These are phyloP conservation scores for Andrena praecox DNA, from an alignment of 2,888 invertebrate species.

Conservation along the genomic window DNA sequence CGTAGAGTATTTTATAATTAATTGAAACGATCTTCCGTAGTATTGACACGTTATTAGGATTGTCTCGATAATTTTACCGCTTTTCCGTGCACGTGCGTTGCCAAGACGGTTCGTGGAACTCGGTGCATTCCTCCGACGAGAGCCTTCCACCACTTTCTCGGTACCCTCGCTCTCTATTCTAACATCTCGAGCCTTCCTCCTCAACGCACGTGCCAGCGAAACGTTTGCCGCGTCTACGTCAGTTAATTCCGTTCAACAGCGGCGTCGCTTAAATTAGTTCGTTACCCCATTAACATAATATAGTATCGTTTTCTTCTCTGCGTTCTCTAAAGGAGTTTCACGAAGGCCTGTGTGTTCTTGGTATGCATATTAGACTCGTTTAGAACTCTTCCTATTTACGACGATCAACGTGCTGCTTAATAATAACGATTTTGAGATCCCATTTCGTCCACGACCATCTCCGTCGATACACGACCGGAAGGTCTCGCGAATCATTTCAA, in stretches of 20 bases:
- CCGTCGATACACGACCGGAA: conserved; percentile 1
- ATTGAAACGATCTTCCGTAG: conserved; percentile 61
- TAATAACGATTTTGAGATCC: conserved; percentile 31
- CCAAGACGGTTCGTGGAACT: conserved; percentile 5
- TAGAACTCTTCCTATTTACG: conserved; percentile 46
- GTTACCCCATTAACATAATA: conserved; percentile 30
- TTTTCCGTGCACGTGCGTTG: conserved; percentile 39
- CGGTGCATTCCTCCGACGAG: not conserved
- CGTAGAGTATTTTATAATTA: conserved; percentile 56
- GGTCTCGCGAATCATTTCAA: conserved; percentile 34
- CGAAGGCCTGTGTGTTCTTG: conserved; percentile 36
- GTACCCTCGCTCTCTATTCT: not conserved
- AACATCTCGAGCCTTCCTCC: not conserved
- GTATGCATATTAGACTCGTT: conserved; percentile 39
- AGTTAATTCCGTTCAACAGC: conserved; percentile 13
- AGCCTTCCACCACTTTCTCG: not conserved
- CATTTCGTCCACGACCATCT: not conserved
- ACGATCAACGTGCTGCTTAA: conserved; percentile 52
- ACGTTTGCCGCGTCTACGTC: conserved; percentile 9
- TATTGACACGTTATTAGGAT: conserved; percentile 73
- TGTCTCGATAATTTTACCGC: conserved; percentile 67
- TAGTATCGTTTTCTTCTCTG: conserved; percentile 26
- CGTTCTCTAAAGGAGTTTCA: conserved; percentile 24
- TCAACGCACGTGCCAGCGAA: conserved; percentile 31
- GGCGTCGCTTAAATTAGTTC: conserved; percentile 41